Percentiles rank a stretch among this genome's conserved stretches.
Conservation (phyloP, 2,113 vertebrate genomes). For the Pongo pygmaeus region DNA sequence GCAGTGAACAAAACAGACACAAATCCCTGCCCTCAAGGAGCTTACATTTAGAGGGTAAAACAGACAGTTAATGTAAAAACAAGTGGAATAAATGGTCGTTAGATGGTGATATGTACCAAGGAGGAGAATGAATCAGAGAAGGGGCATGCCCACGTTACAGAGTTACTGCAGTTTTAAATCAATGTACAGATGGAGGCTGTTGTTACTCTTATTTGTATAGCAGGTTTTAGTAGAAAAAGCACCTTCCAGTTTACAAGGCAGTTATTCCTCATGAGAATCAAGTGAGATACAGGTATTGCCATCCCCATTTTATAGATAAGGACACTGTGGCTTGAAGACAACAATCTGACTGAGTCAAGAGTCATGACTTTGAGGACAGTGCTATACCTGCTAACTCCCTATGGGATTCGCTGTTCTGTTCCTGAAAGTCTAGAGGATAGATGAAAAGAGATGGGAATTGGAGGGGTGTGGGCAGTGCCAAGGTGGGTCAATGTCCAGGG, state of each 20-base stretch:
- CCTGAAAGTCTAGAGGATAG: neutral
- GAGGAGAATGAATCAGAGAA: conserved; percentile 27
- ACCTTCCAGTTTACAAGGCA: neutral
- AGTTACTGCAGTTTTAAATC: neutral
- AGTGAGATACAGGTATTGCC: neutral
- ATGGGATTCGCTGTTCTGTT: neutral
- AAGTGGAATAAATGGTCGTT: neutral
- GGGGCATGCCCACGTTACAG: neutral
- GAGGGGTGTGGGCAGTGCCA: neutral
- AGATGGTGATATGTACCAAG: neutral
- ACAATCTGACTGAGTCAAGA: neutral
- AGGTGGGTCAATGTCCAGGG: neutral
- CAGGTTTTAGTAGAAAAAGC: conserved; percentile 30
- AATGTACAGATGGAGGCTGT: neutral
- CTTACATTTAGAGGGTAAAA: conserved; percentile 10
- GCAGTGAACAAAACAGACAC: neutral
- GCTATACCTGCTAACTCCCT: neutral
- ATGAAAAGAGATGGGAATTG: neutral
- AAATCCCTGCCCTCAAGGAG: neutral
- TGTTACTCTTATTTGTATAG: neutral
- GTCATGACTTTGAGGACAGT: neutral
- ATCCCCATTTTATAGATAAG: neutral
- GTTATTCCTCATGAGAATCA: neutral
- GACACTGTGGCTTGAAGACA: neutral
- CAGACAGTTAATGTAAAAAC: neutral